These are phyloP conservation scores for Lepus timidus DNA, from an alignment of 2,113 vertebrate species.

Conservation along the genomic window DNA sequence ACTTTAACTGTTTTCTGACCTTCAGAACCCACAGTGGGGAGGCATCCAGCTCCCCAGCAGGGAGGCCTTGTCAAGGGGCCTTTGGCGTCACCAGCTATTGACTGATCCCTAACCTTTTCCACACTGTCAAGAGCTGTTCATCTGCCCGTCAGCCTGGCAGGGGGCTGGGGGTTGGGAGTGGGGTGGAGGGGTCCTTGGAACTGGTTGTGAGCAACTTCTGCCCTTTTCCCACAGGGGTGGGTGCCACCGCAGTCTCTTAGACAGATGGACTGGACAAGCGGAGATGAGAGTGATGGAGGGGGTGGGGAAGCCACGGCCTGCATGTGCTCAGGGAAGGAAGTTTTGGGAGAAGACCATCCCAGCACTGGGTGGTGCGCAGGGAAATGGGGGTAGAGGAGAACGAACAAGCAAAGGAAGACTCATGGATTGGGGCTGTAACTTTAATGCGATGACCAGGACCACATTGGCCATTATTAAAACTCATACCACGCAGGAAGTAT, in stretches of 20 bases:
- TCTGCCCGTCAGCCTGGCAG: slow-evolving; percentile 40
- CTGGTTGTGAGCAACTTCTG: not conserved
- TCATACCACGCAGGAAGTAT: not conserved
- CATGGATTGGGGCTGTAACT: not conserved
- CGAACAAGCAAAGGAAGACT: not conserved
- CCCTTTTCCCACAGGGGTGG: slow-evolving; percentile 11
- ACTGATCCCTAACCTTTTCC: slow-evolving; percentile 81
- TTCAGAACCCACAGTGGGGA: slow-evolving; percentile 75
- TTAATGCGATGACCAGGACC: not conserved
- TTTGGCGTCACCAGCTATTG: slow-evolving; percentile 76
- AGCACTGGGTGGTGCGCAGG: not conserved
- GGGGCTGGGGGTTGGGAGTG: not conserved
- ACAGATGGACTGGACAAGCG: not conserved
- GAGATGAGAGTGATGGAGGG: slow-evolving; percentile 20
- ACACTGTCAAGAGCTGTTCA: slow-evolving; percentile 65
- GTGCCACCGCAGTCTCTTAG: not conserved
- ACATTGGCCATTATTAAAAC: not conserved
- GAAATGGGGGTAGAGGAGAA: not conserved
- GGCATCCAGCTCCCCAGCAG: slow-evolving; percentile 72
- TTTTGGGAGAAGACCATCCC: not conserved
- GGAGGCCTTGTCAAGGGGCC: slow-evolving; percentile 74
- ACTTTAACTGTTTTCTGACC: slow-evolving; percentile 73
- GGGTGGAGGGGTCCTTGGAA: not conserved
- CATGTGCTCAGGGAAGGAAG: not conserved
- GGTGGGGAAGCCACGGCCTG: not conserved